A percentile compares a stretch with the other conserved stretches of the same genome.
phyloP scores from a whole-genome alignment of 23 tunicate species.

The Diplosoma virens region DNA sequence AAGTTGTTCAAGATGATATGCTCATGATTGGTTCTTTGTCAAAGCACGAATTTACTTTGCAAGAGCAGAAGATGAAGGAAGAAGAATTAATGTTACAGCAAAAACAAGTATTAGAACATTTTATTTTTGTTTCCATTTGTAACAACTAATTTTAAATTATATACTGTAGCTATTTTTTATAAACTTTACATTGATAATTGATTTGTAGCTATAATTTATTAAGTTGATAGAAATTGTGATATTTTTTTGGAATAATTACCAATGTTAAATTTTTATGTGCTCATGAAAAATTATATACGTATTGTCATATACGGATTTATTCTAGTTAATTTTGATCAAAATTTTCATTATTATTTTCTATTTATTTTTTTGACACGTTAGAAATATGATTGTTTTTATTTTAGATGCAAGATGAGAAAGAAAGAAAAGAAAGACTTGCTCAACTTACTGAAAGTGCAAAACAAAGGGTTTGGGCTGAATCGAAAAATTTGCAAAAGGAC shows the following conservation, averaged over 20 bases:
- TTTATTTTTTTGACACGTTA: not conserved
- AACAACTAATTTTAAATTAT: too few relatives aligned
- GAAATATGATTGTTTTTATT: not conserved
- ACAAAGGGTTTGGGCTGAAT: constrained; percentile 43
- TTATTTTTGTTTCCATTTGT: too few relatives aligned
- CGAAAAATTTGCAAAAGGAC: constrained; percentile 48
- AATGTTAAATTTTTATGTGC: too few relatives aligned
- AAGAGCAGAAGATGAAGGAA: constrained; percentile 62
- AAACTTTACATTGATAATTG: too few relatives aligned
- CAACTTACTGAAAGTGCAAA: constrained; percentile 64
- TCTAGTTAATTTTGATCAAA: not conserved
- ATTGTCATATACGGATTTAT: not conserved
- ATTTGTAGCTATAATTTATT: too few relatives aligned
- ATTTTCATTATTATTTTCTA: not conserved
- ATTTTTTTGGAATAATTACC: too few relatives aligned
- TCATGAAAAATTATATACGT: too few relatives aligned
- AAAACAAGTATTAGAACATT: too few relatives aligned
- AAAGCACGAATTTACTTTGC: constrained; percentile 39
- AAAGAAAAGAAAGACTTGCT: constrained; percentile 43
- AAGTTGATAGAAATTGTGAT: too few relatives aligned
- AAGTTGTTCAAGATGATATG: constrained; percentile 66
- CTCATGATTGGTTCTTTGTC: constrained; percentile 72
- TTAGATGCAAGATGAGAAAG: constrained; percentile 39
- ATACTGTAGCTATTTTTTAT: too few relatives aligned
- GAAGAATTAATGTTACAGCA: constrained; percentile 31